Base-by-base conservation (phyloP, 2,888 invertebrate species). In the Caenorhabditis becei region DNA sequence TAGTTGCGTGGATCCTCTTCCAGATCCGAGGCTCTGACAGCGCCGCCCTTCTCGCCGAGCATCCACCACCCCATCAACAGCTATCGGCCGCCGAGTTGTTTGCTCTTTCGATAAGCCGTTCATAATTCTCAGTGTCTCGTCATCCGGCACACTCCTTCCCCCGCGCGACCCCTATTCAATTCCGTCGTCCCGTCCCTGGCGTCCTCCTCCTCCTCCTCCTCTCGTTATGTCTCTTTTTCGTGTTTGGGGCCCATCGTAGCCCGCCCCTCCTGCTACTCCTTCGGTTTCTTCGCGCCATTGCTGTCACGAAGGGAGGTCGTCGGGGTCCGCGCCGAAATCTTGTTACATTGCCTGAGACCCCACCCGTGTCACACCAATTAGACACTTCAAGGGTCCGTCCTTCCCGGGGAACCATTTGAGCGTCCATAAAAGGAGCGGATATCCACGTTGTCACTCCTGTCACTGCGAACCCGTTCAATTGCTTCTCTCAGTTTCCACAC, bases 101-200 rank as follows among this genome's bases (percentile, higher is more conserved):
- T 69, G 69, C 69, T 77, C 69, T 69, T 77, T 77, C 69, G 77
- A 77, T 77, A 77, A 77, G 77, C 77, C 77, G 77, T 77, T 77
- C 77, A 67, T 63, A 77, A 53, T 44, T 74, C 74, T 74, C 72
- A 63, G 54, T 63, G 47, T 63, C 75, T 67, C 75, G 58, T 53
- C 65, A 66, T 66, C 66, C 59, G 61, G 51, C 58, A 65, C 65
- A 65, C 74, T 65, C 74, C 49, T 58, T 49, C 59, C 41, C 49
- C 74, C 37, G 35, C 74, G 65, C 65, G 58, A 69, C 49, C 72
- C 72, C 74, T 74, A 65, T 74, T 74, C 74, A 66, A 65, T 74
- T 72, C 72, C 62, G 53, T 54, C 54, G 53, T 53, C 61, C 63
- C 56, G 44, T 62, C 26, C 41, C 56, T 56, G 71, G 63, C 71